phyloP scores from a whole-genome alignment of 2,113 vertebrate species.

The Theristicus caerulescens region DNA sequence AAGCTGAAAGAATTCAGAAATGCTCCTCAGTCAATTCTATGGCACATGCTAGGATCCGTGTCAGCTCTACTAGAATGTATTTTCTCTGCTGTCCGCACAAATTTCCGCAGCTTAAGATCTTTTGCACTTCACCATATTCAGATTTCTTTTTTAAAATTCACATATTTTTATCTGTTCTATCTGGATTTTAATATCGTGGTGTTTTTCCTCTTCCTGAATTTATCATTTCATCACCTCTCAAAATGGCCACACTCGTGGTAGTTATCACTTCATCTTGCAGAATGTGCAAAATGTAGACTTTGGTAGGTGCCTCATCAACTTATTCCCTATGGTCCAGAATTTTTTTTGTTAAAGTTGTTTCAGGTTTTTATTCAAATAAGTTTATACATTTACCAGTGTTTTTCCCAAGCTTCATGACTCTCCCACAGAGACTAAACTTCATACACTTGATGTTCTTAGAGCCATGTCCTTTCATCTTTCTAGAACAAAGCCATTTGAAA shows the following conservation, averaged over 20 bases:
- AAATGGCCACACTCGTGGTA: not conserved
- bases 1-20: not conserved
- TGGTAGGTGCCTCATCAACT: not conserved
- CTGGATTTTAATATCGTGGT: not conserved
- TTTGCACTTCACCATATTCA: not conserved
- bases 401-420: slow-evolving; percentile 28
- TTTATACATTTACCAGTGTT: slow-evolving; percentile 36
- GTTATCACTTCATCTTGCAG: slow-evolving; percentile 12
- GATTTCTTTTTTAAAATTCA: not conserved
- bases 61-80: not conserved
- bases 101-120: not conserved
- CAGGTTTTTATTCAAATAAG: slow-evolving; percentile 54
- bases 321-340: not conserved
- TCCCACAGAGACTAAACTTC: slow-evolving; percentile 58
- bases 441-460: slow-evolving; percentile 49
- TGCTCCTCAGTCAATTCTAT: not conserved
- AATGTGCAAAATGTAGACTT: slow-evolving; percentile 21
- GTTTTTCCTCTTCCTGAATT: not conserved
- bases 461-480: slow-evolving; percentile 58
- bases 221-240: not conserved
- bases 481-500: slow-evolving; percentile 68
- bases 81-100: not conserved
- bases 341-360: not conserved
- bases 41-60: not conserved
- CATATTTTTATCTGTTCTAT: not conserved